phyloP scores from a whole-genome alignment of 2,797 vertebrate genomes.

The Schizopygopsis malacanthus region DNA sequence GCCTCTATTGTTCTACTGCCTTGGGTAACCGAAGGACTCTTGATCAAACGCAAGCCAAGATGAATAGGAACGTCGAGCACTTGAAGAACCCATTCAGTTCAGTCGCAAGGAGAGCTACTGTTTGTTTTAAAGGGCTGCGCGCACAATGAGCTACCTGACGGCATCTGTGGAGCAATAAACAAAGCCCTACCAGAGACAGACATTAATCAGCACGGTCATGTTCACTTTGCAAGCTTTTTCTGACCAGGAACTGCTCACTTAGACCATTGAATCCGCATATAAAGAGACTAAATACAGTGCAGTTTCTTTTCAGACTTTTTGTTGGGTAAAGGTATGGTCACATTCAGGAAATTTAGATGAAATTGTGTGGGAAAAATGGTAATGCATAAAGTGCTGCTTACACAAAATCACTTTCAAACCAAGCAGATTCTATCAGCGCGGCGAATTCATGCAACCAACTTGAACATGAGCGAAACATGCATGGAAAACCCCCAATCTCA shows the following conservation, averaged over 20 bases:
- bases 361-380: background rate
- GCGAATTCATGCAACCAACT: background rate
- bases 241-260: background rate
- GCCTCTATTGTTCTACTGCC: constrained; percentile 34
- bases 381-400: background rate
- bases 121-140: constrained; percentile 31
- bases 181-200: background rate
- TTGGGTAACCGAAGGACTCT: constrained; percentile 34
- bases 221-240: background rate
- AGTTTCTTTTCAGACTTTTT: background rate
- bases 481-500: background rate
- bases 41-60: constrained; percentile 54
- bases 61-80: constrained; percentile 64
- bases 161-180: constrained; percentile 37
- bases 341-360: background rate
- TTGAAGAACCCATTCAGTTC: constrained; percentile 51
- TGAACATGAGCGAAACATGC: background rate
- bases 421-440: background rate
- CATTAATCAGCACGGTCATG: background rate
- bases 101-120: constrained; percentile 40
- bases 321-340: background rate
- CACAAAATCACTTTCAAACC: background rate
- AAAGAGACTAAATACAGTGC: no score
- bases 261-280: background rate
- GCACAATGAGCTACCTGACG: constrained; percentile 18